Evolutionary conservation across 2,888 invertebrate genomes (phyloP), one percentile per base, ranked within the genome.

Genomic region (Acheta domesticus): DNA sequence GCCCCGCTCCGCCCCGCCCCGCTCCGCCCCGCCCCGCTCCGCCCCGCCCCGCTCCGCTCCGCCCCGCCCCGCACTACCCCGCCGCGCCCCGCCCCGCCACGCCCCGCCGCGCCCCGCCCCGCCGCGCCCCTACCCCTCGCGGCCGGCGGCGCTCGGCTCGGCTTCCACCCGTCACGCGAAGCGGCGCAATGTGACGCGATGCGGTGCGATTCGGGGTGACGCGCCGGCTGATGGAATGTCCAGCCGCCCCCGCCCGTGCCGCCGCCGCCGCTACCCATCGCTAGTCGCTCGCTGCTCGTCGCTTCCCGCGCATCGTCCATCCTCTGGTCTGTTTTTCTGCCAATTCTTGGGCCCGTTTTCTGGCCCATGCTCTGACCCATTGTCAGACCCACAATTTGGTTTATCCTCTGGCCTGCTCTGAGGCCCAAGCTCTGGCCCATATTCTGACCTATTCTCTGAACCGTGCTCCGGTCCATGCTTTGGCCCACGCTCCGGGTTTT

Each of bases 111-210:
- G 1, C 23, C 23, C 23, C 23, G 23, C 23, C 50, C 12, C 19
- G 62, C 62, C 3, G 2, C 62, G 1, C 62, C 2, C 62, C 62
- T 62, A 2, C 19, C 62, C 2, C 62, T 19, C 62, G 19, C 62
- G 19, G 12, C 62, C 62, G 0, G 14, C 3, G 19, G 62, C 14
- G 62, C 62, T 62, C 62, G 36, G 62, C 62, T 62, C 62, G 62
- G 62, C 62, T 62, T 62, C n/a, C 62, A n/a, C 62, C 36, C n/a
- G 62, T 62, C 62, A 62, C 62, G 62, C n/a, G 62, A 62, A 14
- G n/a, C 62, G 62, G 14, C 16, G 62, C n/a, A 62, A 62, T 62
- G 62, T 62, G 62, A 62, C 62, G 62, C 62, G 62, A 62, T n/a
- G 62, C 62, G 62, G n/a, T 62, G 62, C n/a, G 62, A 62, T 62